Evolutionary conservation across 1,140 invertebrate genomes (phyloP).

Genomic region (Laodelphax striatellus): DNA sequence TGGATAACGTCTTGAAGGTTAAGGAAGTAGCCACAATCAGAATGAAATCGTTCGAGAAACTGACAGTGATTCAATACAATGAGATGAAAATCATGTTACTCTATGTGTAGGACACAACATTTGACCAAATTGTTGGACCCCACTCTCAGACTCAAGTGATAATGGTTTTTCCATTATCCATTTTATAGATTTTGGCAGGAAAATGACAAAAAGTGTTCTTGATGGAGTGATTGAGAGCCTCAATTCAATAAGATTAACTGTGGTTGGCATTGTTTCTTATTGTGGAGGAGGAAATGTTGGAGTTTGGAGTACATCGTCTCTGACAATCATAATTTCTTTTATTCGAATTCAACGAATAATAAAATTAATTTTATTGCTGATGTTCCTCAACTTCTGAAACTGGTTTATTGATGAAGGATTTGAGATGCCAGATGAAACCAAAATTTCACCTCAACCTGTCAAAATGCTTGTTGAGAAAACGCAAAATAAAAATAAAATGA

Average conservation of each 20-base stretch:
- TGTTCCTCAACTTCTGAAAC: constrained; percentile 22
- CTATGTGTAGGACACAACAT: constrained; percentile 27
- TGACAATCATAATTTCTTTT: constrained; percentile 10
- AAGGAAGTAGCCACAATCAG: not conserved
- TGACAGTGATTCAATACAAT: constrained; percentile 25
- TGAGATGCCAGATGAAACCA: too few species aligned
- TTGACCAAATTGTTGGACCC: constrained; percentile 20
- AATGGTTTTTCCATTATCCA: constrained; percentile 25
- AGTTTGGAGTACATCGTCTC: constrained; percentile 26
- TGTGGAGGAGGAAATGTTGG: constrained; percentile 25
- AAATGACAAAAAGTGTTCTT: constrained; percentile 27
- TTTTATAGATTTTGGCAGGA: constrained; percentile 28
- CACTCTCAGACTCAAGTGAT: not conserved
- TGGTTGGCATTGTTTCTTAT: constrained; percentile 27
- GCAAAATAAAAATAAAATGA: too few species aligned
- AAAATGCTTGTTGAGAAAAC: too few species aligned
- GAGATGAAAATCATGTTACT: constrained; percentile 26
- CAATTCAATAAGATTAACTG: constrained; percentile 22
- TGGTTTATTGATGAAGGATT: too few species aligned
- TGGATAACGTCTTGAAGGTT: not conserved
- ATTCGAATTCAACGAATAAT: constrained; percentile 16
- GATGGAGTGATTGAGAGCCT: constrained; percentile 22
- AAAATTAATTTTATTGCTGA: constrained; percentile 23
- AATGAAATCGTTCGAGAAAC: constrained; percentile 20
- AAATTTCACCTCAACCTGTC: too few species aligned